phyloP scores from a whole-genome alignment of 1,140 invertebrate genomes.

The Cheumatopsyche charites region DNA sequence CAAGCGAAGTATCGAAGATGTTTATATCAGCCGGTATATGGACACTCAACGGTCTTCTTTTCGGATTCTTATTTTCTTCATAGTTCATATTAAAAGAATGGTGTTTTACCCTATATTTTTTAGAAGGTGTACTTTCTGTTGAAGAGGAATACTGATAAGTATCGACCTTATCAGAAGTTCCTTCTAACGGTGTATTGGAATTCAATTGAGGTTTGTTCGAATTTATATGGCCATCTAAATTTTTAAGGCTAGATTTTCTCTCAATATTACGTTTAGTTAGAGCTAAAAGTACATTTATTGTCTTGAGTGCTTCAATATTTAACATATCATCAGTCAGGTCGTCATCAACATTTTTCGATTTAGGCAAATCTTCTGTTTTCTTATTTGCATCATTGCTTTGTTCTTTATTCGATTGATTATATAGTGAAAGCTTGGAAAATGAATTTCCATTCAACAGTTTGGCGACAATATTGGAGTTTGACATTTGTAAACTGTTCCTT shows the following conservation, averaged over 20 bases:
- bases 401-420: slow-evolving; percentile 32
- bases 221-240: slow-evolving; percentile 23
- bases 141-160: slow-evolving; percentile 51
- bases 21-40: slow-evolving; percentile 57
- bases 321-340: slow-evolving; percentile 48
- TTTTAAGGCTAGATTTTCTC: slow-evolving; percentile 45
- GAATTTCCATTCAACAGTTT: slow-evolving; percentile 44
- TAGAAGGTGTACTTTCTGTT: slow-evolving; percentile 56
- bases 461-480: slow-evolving; percentile 44
- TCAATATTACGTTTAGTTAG: slow-evolving; percentile 55
- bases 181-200: slow-evolving; percentile 21
- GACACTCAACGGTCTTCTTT: slow-evolving; percentile 58
- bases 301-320: slow-evolving; percentile 61
- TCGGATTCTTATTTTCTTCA: slow-evolving; percentile 44
- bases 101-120: slow-evolving; percentile 47
- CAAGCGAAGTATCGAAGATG: slow-evolving; percentile 54
- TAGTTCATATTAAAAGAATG: slow-evolving; percentile 41
- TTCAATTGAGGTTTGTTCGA: not conserved
- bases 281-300: slow-evolving; percentile 61
- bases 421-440: slow-evolving; percentile 46
- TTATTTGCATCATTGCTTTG: not conserved
- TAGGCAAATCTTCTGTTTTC: not conserved
- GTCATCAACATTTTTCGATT: not conserved
- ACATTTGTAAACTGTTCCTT: slow-evolving; percentile 4
- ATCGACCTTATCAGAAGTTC: slow-evolving; percentile 28